A percentile compares a stretch with the other conserved stretches of the same genome.
These are phyloP conservation scores for Tigriopus californicus DNA, from an alignment of 2,888 invertebrate species.

Conservation along the genomic window DNA sequence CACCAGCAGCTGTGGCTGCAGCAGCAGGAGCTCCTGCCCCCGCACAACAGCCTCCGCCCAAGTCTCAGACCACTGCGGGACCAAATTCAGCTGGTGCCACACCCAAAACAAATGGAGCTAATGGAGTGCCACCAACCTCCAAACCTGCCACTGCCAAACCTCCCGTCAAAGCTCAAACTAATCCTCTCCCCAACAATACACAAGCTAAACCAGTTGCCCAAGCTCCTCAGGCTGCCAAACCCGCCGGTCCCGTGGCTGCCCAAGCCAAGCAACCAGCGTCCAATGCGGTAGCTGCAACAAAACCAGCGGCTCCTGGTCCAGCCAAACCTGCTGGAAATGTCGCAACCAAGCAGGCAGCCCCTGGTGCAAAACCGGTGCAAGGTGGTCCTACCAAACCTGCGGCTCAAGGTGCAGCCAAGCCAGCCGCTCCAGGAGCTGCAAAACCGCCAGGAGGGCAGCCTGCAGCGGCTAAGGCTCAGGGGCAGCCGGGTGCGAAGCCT, in stretches of 20 bases:
- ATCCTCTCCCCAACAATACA: no score
- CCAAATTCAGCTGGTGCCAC: no score
- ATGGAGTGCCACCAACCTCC: no score
- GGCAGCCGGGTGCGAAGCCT: background rate
- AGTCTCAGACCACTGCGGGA: no score
- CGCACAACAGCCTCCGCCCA: background rate
- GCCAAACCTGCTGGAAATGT: background rate
- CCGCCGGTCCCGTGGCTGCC: background rate
- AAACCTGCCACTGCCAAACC: no score
- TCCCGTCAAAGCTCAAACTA: no score
- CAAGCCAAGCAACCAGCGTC: background rate
- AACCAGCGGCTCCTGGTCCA: background rate
- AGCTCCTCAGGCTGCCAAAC: background rate
- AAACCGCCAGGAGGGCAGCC: background rate
- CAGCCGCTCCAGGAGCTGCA: background rate
- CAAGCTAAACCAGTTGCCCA: background rate
- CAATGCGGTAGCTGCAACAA: background rate
- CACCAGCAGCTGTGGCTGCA: background rate
- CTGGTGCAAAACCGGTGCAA: background rate
- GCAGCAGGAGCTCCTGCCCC: background rate
- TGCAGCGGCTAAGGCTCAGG: background rate
- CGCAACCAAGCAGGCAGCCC: background rate
- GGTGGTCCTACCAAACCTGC: background rate
- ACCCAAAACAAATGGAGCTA: no score
- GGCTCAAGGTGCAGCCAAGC: background rate